Base-by-base conservation (phyloP, 2,888 invertebrate genomes). In the Hydrotaea diabolus region DNA sequence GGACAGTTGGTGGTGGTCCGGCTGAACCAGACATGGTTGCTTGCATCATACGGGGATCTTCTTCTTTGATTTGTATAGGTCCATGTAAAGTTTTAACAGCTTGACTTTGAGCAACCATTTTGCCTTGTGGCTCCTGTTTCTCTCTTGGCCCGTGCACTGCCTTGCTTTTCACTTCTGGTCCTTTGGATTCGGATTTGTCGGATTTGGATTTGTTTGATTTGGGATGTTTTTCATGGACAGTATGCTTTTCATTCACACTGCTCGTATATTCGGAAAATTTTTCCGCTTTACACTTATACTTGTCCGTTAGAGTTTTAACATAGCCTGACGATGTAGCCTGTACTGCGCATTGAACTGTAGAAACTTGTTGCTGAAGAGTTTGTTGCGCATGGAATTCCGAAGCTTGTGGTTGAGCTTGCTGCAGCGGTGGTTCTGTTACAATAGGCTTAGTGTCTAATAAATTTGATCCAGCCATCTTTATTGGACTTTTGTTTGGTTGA, bases 41-140 rank as follows among this genome's bases (percentile, higher is more conserved):
- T 79, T 86, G 86, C 36, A 85, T 43, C 82, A 85, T 84, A 82
- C 89, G 88, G 13, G 69, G 21, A 0, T 90, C 90, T 80, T 90
- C 90, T 74, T 90, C 91, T 53, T 91, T 91, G 2, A 90, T 89
- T 85, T 90, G 89, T 36, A 90, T 86, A 21, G 89, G 62, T 13
- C 87, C 80, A 49, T 83, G 86, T n/a, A 84, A 23, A 8, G 74
- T 11, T 59, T 82, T 77, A 0, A 83, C 81, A 59, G 80, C 77
- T 36, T 73, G 73, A 36, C 39, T 55, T 82, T 85, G 85, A 7
- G 62, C 15, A 15, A 59, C 49, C 21, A 85, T 62, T n/a, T 85
- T 85, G 5, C 17, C 77, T 80, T 80, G 82, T 11, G 49, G 76
- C 23, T 85, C 85, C 2, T 57, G 80, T 26, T 83, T 85, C 23